phyloP scores from a whole-genome alignment of 2,113 vertebrate genomes.

The Seriola aureovittata region DNA sequence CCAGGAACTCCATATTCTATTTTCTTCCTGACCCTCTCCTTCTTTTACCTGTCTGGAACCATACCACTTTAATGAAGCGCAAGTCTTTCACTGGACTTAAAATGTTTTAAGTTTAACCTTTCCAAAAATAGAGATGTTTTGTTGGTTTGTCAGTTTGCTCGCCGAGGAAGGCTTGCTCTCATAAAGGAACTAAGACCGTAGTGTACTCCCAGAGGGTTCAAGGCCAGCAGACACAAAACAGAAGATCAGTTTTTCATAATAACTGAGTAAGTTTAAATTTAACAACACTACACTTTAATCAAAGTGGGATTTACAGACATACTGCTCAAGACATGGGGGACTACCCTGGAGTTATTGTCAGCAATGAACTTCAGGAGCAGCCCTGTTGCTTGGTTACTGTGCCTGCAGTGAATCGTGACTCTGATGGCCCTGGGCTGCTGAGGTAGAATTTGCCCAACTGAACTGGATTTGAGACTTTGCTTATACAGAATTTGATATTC shows the following conservation, averaged over 20 bases:
- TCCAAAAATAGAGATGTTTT: background rate
- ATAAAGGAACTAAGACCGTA: conserved; percentile 1
- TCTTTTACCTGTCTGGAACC: background rate
- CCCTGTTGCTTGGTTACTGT: conserved; percentile 76
- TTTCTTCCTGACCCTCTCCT: background rate
- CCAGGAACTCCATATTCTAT: background rate
- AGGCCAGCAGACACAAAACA: conserved; percentile 21
- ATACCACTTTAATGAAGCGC: background rate
- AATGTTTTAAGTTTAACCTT: background rate
- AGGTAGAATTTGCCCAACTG: conserved; percentile 40
- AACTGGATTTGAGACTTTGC: conserved; percentile 43
- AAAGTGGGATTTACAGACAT: conserved; percentile 65
- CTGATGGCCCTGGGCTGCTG: conserved; percentile 55
- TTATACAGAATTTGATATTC: conserved; percentile 22
- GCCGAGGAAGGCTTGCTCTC: background rate
- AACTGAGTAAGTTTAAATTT: conserved; percentile 45
- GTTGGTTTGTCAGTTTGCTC: background rate
- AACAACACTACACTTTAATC: conserved; percentile 66
- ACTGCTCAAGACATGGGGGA: conserved; percentile 30
- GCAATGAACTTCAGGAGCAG: conserved; percentile 29
- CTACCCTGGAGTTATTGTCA: conserved; percentile 63
- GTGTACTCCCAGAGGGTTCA: background rate
- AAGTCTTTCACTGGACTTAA: background rate
- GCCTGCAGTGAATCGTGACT: conserved; percentile 62
- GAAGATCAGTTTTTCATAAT: conserved; percentile 36